Base-by-base conservation (phyloP, 2,797 vertebrate genomes). In the Artibeus jamaicensis region DNA sequence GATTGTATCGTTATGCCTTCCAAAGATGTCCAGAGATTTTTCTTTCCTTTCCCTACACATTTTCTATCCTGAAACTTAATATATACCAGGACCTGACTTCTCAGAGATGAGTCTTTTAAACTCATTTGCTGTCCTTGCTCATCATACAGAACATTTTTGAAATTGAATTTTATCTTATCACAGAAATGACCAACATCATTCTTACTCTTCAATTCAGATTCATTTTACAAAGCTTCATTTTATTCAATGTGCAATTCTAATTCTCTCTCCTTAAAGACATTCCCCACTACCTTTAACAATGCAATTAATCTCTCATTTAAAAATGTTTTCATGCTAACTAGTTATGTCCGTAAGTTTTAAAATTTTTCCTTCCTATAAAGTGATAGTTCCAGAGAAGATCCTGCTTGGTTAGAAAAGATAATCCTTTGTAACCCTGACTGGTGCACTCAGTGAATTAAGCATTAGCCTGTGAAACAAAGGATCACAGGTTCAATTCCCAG, bases 11-110 rank as follows among this genome's bases (percentile, higher is more conserved):
- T 82, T 73, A 10, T 67, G 7, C 32, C 39, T 50, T 2, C 11
- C 50, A 50, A 39, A 78, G 37, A 50, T 37, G 4, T 48, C 37
- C 14, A 44, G 62, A 85, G 44, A 71, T 7, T 39, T 19, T 29
- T 1, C 6, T 48, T 71, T 6, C 2, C 2, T 6, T 9, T 53
- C 11, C 26, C 6, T 1, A 37, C 2, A 2, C 2, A 86, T 89
- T 50, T 74, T 32, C 46, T 73, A 5, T 55, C 18, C 19, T 34
- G 3, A 2, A 10, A 34, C 34, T 87, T 6, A 83, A 70, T 6
- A 19, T 53, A 46, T 53, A 91, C n/a, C 8, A n/a, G 81, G 37
- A 39, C 9, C 32, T 57, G 46, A 59, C 24, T 2, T 3, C 22
- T 18, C 11, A 9, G 21, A 77, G 46, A 34, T 53, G 21, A 77